These are phyloP conservation scores for Carollia perspicillata DNA, from an alignment of 2,113 vertebrate genomes.

Conservation along the genomic window DNA sequence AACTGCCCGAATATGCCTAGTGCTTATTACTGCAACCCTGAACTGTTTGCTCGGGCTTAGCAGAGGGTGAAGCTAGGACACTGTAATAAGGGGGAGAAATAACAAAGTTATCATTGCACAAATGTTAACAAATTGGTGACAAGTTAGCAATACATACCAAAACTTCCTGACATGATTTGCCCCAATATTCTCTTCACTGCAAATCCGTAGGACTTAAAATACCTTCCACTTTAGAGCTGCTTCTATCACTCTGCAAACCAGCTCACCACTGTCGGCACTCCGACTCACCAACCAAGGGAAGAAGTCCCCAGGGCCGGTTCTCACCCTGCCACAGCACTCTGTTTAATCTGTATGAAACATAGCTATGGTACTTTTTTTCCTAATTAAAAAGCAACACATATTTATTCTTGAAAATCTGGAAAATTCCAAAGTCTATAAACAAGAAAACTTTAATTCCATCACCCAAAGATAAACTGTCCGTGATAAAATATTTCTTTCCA, in stretches of 20 bases:
- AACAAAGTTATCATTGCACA: constrained; percentile 52
- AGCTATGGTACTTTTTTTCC: not conserved
- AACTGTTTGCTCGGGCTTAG: not conserved
- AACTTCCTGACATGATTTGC: constrained; percentile 47
- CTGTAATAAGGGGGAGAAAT: constrained; percentile 1
- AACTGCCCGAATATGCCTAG: not conserved
- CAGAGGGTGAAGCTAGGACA: not conserved
- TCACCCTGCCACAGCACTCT: constrained; percentile 9
- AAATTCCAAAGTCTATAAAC: constrained; percentile 7
- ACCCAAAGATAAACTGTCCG: not conserved
- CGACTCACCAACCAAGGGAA: constrained; percentile 31
- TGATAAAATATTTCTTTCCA: not conserved
- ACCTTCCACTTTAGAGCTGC: constrained; percentile 54
- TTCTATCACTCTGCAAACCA: constrained; percentile 74
- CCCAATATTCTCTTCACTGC: constrained; percentile 68
- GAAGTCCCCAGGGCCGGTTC: constrained; percentile 24
- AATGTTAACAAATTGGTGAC: constrained; percentile 47
- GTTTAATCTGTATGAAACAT: constrained; percentile 34
- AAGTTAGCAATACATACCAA: constrained; percentile 56
- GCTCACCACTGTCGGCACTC: constrained; percentile 60
- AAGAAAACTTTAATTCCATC: not conserved
- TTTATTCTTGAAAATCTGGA: not conserved
- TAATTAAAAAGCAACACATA: constrained; percentile 27
- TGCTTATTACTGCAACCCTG: not conserved
- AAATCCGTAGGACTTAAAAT: constrained; percentile 60